phyloP scores from a whole-genome alignment of 2,113 vertebrate genomes.

The Pungitius pungitius region DNA sequence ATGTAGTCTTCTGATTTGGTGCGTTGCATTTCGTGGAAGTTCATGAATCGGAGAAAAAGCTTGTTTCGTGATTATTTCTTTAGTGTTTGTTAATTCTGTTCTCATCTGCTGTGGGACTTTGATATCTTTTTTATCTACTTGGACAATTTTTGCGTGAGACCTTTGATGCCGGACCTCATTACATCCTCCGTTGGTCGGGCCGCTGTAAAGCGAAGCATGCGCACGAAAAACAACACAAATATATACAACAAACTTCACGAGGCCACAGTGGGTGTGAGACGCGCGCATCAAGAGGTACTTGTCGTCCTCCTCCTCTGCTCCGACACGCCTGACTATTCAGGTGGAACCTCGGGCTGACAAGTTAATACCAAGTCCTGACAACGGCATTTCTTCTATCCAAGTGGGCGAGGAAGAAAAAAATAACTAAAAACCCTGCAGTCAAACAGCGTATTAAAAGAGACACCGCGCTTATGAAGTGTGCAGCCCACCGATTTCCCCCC shows the following conservation, averaged over 20 bases:
- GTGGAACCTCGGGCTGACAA: conserved; percentile 31
- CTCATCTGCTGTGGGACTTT: neutral
- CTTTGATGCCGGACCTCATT: neutral
- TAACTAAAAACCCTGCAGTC: neutral
- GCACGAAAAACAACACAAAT: conserved; percentile 10
- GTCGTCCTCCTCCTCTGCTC: conserved; percentile 9
- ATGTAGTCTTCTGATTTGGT: neutral
- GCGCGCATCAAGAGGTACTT: conserved; percentile 22
- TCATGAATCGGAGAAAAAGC: neutral
- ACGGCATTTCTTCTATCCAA: conserved; percentile 16
- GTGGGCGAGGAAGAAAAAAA: conserved; percentile 8
- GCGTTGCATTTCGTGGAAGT: neutral
- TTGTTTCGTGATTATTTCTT: neutral
- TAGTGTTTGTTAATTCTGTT: neutral
- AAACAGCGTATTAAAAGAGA: conserved; percentile 19
- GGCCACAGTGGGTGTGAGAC: neutral
- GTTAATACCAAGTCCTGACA: conserved; percentile 21
- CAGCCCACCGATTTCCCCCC: conserved; percentile 47
- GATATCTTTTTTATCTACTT: neutral
- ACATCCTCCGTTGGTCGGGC: too few species aligned
- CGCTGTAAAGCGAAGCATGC: conserved; percentile 39
- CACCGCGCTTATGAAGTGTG: conserved; percentile 21
- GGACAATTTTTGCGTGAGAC: neutral
- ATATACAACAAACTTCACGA: neutral
- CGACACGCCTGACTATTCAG: conserved; percentile 33